Evolutionary conservation across 2,888 invertebrate genomes (phyloP), one percentile per base, ranked within the genome.

Genomic region (Volucella inanis): DNA sequence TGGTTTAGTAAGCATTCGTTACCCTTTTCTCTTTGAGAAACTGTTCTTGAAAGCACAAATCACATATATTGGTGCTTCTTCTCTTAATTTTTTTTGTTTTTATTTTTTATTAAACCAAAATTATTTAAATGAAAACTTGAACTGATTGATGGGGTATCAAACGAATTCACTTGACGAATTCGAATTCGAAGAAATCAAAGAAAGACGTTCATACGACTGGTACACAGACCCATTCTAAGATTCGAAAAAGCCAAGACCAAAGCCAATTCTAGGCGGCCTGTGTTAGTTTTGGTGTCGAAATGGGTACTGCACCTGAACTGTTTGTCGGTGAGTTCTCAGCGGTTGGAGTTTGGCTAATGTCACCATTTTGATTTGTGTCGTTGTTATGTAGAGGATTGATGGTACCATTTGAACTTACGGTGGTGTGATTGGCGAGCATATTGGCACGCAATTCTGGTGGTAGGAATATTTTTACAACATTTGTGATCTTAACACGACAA

Each of bases 401-500:
- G 15, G 71, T 76, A 8, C 78, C 74, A 52, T 85, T 52, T 8
- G 59, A 47, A 10, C 15, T 65, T 47, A 57, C 52, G 14, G 61
- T 61, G 43, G 52, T 47, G 12, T 49, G 70, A 12, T 76, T 75
- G 72, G 81, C 82, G 14, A 78, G 50, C 74, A 83, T 79, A 75
- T 83, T 84, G n/a, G 87, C 80, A 87, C 92, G 90, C 85, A 92
- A 88, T 87, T 92, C 92, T 14, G 91, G 90, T 64, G 92, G 92
- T 86, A 92, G 89, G 89, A 90, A 92, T 87, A 92, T 90, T 89
- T 91, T 92, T 85, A 90, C 90, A 79, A 90, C 90, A 88, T 88
- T 90, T 74, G 89, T 90, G 57, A 92, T 90, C 88, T 90, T 91
- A 0, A 89, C 90, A 15, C 92, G 91, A 77, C 92, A 92, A 87